Evolutionary conservation across 2,113 vertebrate genomes (phyloP), one percentile per base, ranked within the genome.

Genomic region (Panthera uncia): DNA sequence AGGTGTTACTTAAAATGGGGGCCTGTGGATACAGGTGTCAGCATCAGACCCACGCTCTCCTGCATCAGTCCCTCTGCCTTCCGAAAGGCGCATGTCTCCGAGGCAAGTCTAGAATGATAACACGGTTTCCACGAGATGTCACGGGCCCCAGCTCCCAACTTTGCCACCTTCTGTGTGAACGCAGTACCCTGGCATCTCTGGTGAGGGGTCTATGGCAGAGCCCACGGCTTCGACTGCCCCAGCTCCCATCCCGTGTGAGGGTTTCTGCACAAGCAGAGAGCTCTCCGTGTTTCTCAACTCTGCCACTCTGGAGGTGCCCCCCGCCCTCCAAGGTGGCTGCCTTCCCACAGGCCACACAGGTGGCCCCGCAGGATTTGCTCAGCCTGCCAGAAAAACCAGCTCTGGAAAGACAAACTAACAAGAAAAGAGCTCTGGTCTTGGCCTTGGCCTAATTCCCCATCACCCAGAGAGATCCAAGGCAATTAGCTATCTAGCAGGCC

Each of bases 341-440:
- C 13, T 76, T 23, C 57, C 29, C 71, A n/a, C 33, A 71, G n/a
- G 31, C 55, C 73, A 8, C 81, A n/a, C 13, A 7, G 29, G 29
- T 48, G 41, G 31, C 11, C 69, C 9, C 41, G 25, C 2, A 14
- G 29, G 45, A 78, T 25, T 65, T 21, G 71, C 69, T 95, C 48
- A 74, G n/a, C 36, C 69, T 89, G 63, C 69, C 83, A 94, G 73
- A 61, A 50, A 25, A 76, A 38, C 38, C 76, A 63, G 38, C 65
- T 41, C 71, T 33, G 27, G 57, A 36, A 84, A 74, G 83, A 89
- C 33, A 14, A 83, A 74, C 95, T 55, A 86, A 55, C 71, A 61
- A 73, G 82, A 61, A 33, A 91, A n/a, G 55, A 69, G 73, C 31
- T 80, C 15, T 91, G 14, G 15, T 50, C 15, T 73, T 73, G 82